Base-by-base conservation (phyloP, 2,888 invertebrate genomes). In the Lithophane semibrunnea region DNA sequence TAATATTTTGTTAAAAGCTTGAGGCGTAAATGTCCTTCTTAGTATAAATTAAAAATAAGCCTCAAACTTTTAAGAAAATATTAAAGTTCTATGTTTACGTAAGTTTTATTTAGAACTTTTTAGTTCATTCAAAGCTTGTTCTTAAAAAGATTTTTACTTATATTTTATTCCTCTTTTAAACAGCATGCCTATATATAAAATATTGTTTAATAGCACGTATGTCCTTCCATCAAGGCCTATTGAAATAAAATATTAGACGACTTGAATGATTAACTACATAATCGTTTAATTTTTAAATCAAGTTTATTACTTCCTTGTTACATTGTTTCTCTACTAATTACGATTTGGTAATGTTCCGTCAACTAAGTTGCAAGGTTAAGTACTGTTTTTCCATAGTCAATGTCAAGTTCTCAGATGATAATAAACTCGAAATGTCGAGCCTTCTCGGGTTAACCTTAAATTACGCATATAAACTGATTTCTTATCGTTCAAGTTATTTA, bases 301-400 rank as follows among this genome's bases (percentile, higher is more conserved):
- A 44, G 21, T 58, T 60, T 29, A 58, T 82, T 18, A 82, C 70
- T 77, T 82, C 83, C 77, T 77, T 21, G 60, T 58, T 72, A 69
- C 67, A 65, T 72, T 80, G 68, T 72, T 61, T 63, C 77, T 71
- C 56, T 49, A 47, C 16, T 61, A 65, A 47, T 71, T 58, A 56
- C 29, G 13, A 64, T 52, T 52, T 18, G 12, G n/a, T 47, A 66
- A 63, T 37, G 61, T 77, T 9, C 24, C 49, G 42, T 56, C 60
- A 60, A 69, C 47, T 61, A n/a, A 56, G 21, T 21, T 24, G 24
- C 79, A 69, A 81, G 83, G 73, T 72, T 54, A 29, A 0, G 1
- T 29, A 54, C 49, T 47, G 16, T 44, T 44, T 67, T 73, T 66
- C 49, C n/a, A 49, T 29, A 76, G 66, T n/a, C 58, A 82, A 54